phyloP scores from a whole-genome alignment of 1,140 invertebrate species.

The Argopecten irradians region DNA sequence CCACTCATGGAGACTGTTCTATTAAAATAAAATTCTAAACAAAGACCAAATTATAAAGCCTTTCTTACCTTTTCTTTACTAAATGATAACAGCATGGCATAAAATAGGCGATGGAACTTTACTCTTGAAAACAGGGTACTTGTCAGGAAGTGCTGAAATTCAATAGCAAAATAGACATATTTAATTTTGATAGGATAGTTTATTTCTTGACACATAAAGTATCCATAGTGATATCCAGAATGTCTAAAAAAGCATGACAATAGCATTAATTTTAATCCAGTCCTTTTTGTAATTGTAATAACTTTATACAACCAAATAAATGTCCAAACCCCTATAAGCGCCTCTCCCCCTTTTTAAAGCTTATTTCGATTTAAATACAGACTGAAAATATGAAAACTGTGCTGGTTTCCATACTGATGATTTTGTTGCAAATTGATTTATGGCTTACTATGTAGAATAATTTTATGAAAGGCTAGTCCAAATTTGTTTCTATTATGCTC shows the following conservation, averaged over 20 bases:
- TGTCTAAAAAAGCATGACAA: background rate
- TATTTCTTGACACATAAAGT: too few relatives aligned
- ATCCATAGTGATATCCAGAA: too few relatives aligned
- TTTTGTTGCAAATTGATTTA: too few relatives aligned
- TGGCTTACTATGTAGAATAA: too few relatives aligned
- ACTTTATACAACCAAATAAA: background rate
- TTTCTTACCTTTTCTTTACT: slow-evolving; percentile 79
- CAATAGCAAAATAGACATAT: slow-evolving; percentile 44
- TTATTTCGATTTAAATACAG: too few relatives aligned
- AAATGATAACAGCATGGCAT: slow-evolving; percentile 86
- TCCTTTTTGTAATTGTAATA: background rate
- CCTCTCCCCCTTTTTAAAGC: too few relatives aligned
- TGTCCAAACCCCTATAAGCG: too few relatives aligned
- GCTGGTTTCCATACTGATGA: too few relatives aligned
- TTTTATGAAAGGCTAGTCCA: too few relatives aligned
- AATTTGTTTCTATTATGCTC: too few relatives aligned
- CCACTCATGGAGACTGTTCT: background rate
- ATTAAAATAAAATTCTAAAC: background rate
- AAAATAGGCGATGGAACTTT: slow-evolving; percentile 90
- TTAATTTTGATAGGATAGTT: too few relatives aligned
- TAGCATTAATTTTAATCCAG: background rate
- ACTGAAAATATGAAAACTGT: too few relatives aligned
- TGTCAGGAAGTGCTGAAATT: slow-evolving; percentile 74
- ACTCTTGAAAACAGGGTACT: slow-evolving; percentile 87
- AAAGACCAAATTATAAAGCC: background rate